Conservation (phyloP, 1,140 invertebrate genomes). For the Drosophila ficusphila region DNA sequence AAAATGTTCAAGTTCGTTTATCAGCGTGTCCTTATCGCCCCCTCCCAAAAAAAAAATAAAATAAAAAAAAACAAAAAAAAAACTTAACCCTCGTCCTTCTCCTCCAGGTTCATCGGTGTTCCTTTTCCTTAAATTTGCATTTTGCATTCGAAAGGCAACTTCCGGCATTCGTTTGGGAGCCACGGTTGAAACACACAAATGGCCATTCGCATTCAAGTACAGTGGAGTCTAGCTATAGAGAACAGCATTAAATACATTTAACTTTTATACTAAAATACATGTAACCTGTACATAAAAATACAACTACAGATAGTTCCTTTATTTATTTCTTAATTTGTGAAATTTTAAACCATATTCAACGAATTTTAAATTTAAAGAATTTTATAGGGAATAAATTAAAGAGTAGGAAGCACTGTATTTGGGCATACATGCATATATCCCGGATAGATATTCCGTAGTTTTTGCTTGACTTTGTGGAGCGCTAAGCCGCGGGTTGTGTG, state of each 20-base stretch:
- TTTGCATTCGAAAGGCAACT: slow-evolving; percentile 66
- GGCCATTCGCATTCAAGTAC: not conserved
- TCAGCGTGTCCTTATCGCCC: slow-evolving; percentile 35
- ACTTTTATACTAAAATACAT: no score
- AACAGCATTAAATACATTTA: no score
- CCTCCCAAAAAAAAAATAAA: not conserved
- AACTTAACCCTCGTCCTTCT: not conserved
- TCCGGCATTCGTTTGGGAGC: slow-evolving; percentile 68
- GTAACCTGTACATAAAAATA: no score
- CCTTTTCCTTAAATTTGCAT: slow-evolving; percentile 46
- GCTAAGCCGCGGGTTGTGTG: slow-evolving; percentile 51
- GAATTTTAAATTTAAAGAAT: not conserved
- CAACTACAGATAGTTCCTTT: no score
- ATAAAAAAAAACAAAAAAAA: no score
- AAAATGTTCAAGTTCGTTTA: slow-evolving; percentile 75
- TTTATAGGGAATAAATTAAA: not conserved
- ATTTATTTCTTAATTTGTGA: no score
- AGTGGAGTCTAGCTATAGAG: not conserved
- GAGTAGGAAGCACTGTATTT: not conserved
- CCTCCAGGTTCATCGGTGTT: not conserved
- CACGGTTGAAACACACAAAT: slow-evolving; percentile 12
- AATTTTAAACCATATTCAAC: no score
- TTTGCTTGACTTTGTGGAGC: slow-evolving; percentile 21
- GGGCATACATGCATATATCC: slow-evolving; percentile 3
- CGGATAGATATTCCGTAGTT: slow-evolving; percentile 20